Evolutionary conservation across 2,888 invertebrate genomes (phyloP).

Genomic region (Melinopterus prodromus): DNA sequence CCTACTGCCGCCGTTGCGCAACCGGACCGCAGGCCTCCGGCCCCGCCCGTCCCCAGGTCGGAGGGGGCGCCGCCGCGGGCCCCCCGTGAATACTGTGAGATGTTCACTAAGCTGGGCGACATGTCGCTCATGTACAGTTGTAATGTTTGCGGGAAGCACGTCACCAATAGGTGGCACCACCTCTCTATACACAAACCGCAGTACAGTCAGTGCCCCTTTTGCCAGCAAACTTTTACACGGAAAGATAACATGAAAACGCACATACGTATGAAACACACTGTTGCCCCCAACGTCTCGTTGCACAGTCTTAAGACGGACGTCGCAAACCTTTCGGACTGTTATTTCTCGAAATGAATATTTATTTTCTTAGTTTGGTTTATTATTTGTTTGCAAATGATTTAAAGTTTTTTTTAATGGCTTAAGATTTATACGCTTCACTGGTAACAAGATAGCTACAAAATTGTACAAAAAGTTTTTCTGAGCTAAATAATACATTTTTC

Average conservation of each 20-base stretch:
- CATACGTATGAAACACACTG: constrained; percentile 65
- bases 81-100: constrained; percentile 50
- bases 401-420: no score
- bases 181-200: constrained; percentile 72
- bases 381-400: background rate
- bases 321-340: background rate
- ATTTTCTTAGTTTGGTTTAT: background rate
- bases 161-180: constrained; percentile 74
- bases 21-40: background rate
- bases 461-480: no score
- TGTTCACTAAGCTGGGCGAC: constrained; percentile 52
- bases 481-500: no score
- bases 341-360: background rate
- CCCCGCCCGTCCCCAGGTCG: constrained; percentile 26
- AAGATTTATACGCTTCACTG: no score
- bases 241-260: constrained; percentile 75
- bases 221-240: constrained; percentile 69
- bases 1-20: constrained; percentile 40
- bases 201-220: constrained; percentile 69
- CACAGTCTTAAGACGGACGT: constrained; percentile 54
- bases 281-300: background rate
- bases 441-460: no score
- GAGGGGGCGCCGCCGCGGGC: constrained; percentile 6
- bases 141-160: constrained; percentile 70
- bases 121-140: constrained; percentile 64